Evolutionary conservation across 2,888 invertebrate genomes (phyloP).

Genomic region (Homarus gammarus): DNA sequence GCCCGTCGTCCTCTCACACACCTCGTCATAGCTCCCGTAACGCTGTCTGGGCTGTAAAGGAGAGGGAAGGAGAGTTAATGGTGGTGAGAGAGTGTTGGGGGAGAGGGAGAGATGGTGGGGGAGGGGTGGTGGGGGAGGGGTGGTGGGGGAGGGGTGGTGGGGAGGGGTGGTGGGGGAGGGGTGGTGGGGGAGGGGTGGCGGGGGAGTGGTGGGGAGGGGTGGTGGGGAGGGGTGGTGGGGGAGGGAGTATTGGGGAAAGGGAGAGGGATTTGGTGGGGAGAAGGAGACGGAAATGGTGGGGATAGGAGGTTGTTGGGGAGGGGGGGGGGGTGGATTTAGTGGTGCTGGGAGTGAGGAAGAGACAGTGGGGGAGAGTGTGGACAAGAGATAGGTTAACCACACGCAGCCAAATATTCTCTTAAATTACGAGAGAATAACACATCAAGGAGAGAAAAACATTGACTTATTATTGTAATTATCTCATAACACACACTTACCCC

Average conservation of each 20-base stretch:
- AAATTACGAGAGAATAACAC: too few species aligned
- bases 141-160: background rate
- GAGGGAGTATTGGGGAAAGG: too few species aligned
- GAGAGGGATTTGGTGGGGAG: too few species aligned
- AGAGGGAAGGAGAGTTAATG: background rate
- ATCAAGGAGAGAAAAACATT: too few species aligned
- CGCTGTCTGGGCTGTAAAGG: constrained; percentile 87
- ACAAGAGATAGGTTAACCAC: too few species aligned
- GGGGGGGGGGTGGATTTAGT: background rate
- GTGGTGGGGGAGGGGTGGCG: background rate
- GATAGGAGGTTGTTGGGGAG: too few species aligned
- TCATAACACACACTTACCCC: too few species aligned
- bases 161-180: background rate
- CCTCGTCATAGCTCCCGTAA: constrained; percentile 94
- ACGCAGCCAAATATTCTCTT: too few species aligned
- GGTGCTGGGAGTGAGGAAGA: background rate
- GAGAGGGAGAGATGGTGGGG: constrained; percentile 25
- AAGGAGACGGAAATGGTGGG: too few species aligned
- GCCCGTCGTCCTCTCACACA: constrained; percentile 86
- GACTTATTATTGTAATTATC: too few species aligned
- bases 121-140: constrained; percentile 23
- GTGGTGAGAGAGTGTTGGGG: background rate
- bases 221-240: background rate
- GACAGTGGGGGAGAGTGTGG: constrained; percentile 13
- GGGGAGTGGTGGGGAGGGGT: background rate